Base-by-base conservation (phyloP, 2,113 vertebrate species). In the Erythrocercus mccallii region DNA sequence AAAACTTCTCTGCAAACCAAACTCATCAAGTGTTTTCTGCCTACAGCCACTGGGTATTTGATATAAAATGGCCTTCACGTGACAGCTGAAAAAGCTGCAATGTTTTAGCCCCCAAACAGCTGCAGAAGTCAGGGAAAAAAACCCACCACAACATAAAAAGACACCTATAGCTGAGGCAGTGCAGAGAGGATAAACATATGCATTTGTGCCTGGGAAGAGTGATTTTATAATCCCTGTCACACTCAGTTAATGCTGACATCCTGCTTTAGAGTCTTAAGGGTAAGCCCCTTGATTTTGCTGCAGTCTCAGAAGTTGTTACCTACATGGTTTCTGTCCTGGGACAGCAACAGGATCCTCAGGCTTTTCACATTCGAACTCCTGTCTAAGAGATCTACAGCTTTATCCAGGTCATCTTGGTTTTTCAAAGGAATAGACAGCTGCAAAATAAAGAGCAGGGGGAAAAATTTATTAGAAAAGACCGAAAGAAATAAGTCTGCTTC, bases 301-400 rank as follows among this genome's bases (percentile, higher is more conserved):
- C 68, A 70, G 58, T n/a, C 28, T 58, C 8, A 86, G 35, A 69
- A 76, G 28, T 51, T 71, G 50, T 89, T 89, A 98, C 98, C 98
- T 92, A 99, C 99, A 69, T 99, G 98, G 93, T 98, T 98, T 96
- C 98, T 98, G 96, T 99, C 98, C 92, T 98, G 98, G 48, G 98
- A 98, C 79, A 99, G 98, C 88, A 99, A 97, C 76, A 99, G 97
- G 96, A 99, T 99, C 95, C 98, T 98, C 97, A 99, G 99, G 97
- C 99, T 99, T 97, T 99, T 99, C 99, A 99, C 98, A 97, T 98
- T 99, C 30, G 98, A 98, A 97, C 99, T 99, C 96, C 99, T 95
- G 97, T 99, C 99, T 81, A 99, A 97, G 81, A 99, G 98, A 94
- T 99, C 99, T 58, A 99, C 96, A 24, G 99, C 99, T 95, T 99